Conservation (phyloP, 2,113 vertebrate genomes). For the Paraplagusia blochii region DNA sequence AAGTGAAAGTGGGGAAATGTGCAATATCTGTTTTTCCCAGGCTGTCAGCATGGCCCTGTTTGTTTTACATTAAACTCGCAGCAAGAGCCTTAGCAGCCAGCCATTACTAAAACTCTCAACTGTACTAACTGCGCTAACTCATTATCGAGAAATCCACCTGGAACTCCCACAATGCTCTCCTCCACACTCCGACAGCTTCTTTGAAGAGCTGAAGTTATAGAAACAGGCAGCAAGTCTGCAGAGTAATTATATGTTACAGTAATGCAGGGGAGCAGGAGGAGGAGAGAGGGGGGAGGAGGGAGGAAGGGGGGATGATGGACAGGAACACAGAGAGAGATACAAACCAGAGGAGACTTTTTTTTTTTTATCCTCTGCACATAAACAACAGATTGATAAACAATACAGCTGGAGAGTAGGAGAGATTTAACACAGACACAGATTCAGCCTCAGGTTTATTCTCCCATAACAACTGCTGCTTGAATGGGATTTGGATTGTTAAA, state of each 20-base stretch:
- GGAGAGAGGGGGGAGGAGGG: constrained; percentile 2
- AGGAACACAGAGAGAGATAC: constrained; percentile 36
- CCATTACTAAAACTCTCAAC: constrained; percentile 76
- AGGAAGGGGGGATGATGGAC: constrained; percentile 45
- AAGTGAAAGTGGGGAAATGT: constrained; percentile 48
- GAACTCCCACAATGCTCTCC: constrained; percentile 77
- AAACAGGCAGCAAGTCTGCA: constrained; percentile 67
- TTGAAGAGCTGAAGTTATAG: constrained; percentile 70
- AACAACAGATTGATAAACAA: constrained; percentile 67
- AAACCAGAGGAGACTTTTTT: constrained; percentile 41
- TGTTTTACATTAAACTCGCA: constrained; percentile 77
- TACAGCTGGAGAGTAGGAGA: constrained; percentile 45
- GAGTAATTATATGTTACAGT: constrained; percentile 77
- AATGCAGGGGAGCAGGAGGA: constrained; percentile 41
- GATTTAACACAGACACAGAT: constrained; percentile 32
- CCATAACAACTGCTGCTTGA: constrained; percentile 14
- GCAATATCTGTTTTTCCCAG: constrained; percentile 68
- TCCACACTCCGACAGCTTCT: constrained; percentile 74
- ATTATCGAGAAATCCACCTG: constrained; percentile 81
- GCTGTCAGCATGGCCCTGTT: constrained; percentile 66
- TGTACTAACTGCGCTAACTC: constrained; percentile 67
- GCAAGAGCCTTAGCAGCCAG: constrained; percentile 73
- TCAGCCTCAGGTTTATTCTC: constrained; percentile 26
- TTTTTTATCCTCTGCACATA: constrained; percentile 46
- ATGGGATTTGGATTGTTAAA: background rate